These are phyloP conservation scores for Drosophila lowei DNA, from an alignment of 1,140 invertebrate genomes.

Conservation along the genomic window DNA sequence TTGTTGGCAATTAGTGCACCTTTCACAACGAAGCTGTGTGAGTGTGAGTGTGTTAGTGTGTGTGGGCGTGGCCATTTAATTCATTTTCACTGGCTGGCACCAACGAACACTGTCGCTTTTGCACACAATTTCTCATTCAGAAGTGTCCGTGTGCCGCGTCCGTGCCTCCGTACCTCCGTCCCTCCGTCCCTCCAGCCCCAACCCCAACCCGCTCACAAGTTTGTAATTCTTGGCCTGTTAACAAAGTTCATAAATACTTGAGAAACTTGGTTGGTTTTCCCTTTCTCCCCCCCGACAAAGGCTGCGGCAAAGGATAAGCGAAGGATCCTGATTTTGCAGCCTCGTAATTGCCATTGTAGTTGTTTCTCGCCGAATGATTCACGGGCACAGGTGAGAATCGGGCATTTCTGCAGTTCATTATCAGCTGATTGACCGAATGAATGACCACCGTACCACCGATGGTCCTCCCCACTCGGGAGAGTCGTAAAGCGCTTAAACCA, in stretches of 20 bases:
- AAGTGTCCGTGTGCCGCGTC: slow-evolving; percentile 52
- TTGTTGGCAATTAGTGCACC: slow-evolving; percentile 75
- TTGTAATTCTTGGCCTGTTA: slow-evolving; percentile 81
- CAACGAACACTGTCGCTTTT: slow-evolving; percentile 65
- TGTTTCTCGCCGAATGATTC: slow-evolving; percentile 31
- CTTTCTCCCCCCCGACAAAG: slow-evolving; percentile 11
- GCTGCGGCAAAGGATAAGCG: slow-evolving; percentile 20
- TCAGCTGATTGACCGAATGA: slow-evolving; percentile 35
- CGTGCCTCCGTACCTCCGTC: not conserved
- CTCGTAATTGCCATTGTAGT: slow-evolving; percentile 44
- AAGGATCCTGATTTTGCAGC: slow-evolving; percentile 21
- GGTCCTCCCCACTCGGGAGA: not conserved
- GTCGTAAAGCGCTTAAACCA: slow-evolving; percentile 11
- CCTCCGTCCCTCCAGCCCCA: too few species aligned
- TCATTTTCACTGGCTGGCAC: slow-evolving; percentile 65
- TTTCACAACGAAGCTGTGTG: slow-evolving; percentile 31
- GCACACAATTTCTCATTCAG: slow-evolving; percentile 79
- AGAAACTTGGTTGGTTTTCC: slow-evolving; percentile 57
- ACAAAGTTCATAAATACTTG: slow-evolving; percentile 81
- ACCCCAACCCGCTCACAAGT: slow-evolving; percentile 46
- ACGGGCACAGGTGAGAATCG: slow-evolving; percentile 31
- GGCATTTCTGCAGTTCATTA: slow-evolving; percentile 52
- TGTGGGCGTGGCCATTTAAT: slow-evolving; percentile 71
- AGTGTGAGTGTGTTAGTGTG: not conserved
- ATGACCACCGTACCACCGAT: not conserved